phyloP scores from a whole-genome alignment of 2,113 vertebrate species.

The Microcebus ravelobensis region DNA sequence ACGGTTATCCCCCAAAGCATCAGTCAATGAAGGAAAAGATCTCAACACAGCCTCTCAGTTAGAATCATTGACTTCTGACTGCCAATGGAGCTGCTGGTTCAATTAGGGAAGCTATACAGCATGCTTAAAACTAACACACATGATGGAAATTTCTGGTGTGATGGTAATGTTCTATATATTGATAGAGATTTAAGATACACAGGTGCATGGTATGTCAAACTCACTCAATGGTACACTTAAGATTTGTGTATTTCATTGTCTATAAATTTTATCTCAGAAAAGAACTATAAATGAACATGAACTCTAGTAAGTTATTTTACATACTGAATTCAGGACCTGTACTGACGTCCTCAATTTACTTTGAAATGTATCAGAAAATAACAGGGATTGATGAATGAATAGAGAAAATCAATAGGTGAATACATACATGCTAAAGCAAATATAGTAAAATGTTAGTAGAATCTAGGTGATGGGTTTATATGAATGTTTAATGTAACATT shows the following conservation, averaged over 20 bases:
- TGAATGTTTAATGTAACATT: not conserved
- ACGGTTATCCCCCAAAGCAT: slow-evolving; percentile 17
- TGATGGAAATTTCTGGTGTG: slow-evolving; percentile 2
- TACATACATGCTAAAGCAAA: not conserved
- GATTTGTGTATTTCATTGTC: not conserved
- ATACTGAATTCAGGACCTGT: slow-evolving; percentile 23
- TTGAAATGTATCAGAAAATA: slow-evolving; percentile 33
- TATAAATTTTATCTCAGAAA: slow-evolving; percentile 37
- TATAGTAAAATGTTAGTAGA: not conserved
- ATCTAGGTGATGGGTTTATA: not conserved
- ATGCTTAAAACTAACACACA: not conserved
- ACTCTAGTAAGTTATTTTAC: not conserved
- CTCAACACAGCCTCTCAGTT: slow-evolving; percentile 11
- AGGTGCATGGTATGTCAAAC: not conserved
- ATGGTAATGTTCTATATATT: not conserved
- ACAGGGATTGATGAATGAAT: not conserved
- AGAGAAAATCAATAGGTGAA: slow-evolving; percentile 16
- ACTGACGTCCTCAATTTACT: slow-evolving; percentile 16
- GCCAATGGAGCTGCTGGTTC: not conserved
- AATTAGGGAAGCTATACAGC: slow-evolving; percentile 3
- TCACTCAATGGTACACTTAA: not conserved
- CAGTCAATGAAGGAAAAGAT: slow-evolving; percentile 30
- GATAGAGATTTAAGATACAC: not conserved
- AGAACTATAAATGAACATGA: not conserved
- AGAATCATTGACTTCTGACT: slow-evolving; percentile 9